These are phyloP conservation scores for Daphoenositta chrysoptera DNA, from an alignment of 2,113 vertebrate genomes.

Conservation along the genomic window DNA sequence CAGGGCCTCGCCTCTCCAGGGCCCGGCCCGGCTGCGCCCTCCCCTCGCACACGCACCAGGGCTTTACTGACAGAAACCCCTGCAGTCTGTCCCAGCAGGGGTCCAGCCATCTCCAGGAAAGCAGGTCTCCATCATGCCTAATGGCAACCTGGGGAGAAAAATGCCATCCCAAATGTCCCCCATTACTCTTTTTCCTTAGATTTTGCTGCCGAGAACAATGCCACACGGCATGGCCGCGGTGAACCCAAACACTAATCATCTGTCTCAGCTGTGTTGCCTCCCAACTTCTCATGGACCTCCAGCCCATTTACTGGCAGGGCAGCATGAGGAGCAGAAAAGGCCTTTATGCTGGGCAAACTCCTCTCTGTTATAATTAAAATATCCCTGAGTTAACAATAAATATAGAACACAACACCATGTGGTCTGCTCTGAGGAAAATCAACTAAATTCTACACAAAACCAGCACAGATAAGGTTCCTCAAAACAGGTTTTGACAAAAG, in stretches of 20 bases:
- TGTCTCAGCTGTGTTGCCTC: neutral
- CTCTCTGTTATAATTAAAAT: neutral
- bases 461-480: neutral
- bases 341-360: neutral
- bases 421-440: neutral
- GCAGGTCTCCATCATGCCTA: rapidly evolving
- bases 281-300: neutral
- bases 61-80: rapidly evolving
- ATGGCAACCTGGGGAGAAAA: rapidly evolving
- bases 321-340: neutral
- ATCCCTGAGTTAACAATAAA: neutral
- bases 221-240: rapidly evolving
- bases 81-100: no score
- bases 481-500: neutral
- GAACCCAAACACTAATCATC: neutral
- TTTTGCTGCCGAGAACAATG: neutral
- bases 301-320: rapidly evolving
- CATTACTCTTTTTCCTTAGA: rapidly evolving
- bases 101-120: neutral
- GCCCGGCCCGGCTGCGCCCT: neutral
- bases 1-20: neutral
- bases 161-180: rapidly evolving
- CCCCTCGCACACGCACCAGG: no score
- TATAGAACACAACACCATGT: neutral
- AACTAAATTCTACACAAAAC: neutral